Evolutionary conservation across 2,888 invertebrate genomes (phyloP).

Genomic region (Protula sp.): DNA sequence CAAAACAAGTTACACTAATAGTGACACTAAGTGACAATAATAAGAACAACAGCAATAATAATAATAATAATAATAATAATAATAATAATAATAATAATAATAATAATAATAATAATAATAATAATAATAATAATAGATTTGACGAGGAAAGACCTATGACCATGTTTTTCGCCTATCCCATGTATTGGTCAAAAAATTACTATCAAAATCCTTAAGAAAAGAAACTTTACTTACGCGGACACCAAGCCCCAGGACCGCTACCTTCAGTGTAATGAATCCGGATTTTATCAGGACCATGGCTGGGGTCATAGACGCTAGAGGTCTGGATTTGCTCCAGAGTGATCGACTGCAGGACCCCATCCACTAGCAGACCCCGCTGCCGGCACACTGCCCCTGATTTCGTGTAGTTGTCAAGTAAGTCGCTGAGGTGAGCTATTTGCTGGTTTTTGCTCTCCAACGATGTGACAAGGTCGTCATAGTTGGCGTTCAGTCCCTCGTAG

Average conservation of each 20-base stretch:
- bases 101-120: too few species aligned
- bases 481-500: neutral
- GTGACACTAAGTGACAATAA: too few species aligned
- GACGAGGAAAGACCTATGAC: too few species aligned
- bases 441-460: neutral
- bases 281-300: neutral
- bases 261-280: neutral
- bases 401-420: neutral
- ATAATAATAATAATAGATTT: too few species aligned
- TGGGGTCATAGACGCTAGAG: neutral
- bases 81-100: too few species aligned
- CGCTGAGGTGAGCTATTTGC: neutral
- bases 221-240: constrained; percentile 1
- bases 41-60: too few species aligned
- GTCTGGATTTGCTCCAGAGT: neutral
- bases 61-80: too few species aligned
- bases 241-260: constrained; percentile 2
- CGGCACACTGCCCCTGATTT: neutral
- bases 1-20: too few species aligned
- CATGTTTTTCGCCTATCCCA: too few species aligned
- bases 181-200: too few species aligned
- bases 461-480: neutral
- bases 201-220: too few species aligned
- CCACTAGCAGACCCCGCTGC: neutral
- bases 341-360: neutral